Base-by-base conservation (phyloP, 53 echinoderm and acorn worm genomes). In the Luidia sarsii region DNA sequence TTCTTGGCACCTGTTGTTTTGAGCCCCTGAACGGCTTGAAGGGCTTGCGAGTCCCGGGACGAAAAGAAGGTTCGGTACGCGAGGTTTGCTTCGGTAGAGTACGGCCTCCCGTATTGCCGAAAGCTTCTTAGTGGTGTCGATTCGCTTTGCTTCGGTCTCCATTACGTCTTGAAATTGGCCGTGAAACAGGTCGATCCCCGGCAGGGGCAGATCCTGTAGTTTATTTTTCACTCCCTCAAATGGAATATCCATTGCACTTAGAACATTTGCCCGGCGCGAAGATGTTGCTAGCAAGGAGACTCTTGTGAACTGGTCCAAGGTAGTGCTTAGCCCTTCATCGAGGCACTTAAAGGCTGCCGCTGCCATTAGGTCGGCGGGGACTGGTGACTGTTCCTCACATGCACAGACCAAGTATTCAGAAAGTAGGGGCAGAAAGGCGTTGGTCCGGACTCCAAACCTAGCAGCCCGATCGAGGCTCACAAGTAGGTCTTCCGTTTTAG, bases 81-180 rank as follows among this genome's bases (percentile, higher is more conserved):
- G 51, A 7, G 51, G 51, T 16, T 51, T 16, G 18, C 51, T 51
- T 51, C 18, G 51, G 51, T 51, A 15, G 3, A 3, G 18, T 15
- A 7, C 51, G 51, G 51, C 34, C 63, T 7, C n/a, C 24, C 18
- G 41, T 1, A 5, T 14, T 65, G 65, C 21, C 22, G 16, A 20
- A 2, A 66, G 36, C 41, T 39, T 66, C 15, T 66, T 37, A 8
- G 66, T 66, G 39, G 66, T 37, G 8, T 66, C 38, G 15, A 39
- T 66, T 35, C 39, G 28, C 15, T 39, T 38, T 7, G 41, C 66
- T 37, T 66, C 66, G 20, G 3, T 27, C 25, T 41, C 45, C 9
- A 66, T 38, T n/a, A 38, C 38, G 9, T 65, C 65, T 38, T 65
- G 65, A 19, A 65, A 65, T 65, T 65, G 34, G 20, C 65, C 20